Evolutionary conservation across 2,888 invertebrate species (phyloP).

Genomic region (Stomorhina lunata): DNA sequence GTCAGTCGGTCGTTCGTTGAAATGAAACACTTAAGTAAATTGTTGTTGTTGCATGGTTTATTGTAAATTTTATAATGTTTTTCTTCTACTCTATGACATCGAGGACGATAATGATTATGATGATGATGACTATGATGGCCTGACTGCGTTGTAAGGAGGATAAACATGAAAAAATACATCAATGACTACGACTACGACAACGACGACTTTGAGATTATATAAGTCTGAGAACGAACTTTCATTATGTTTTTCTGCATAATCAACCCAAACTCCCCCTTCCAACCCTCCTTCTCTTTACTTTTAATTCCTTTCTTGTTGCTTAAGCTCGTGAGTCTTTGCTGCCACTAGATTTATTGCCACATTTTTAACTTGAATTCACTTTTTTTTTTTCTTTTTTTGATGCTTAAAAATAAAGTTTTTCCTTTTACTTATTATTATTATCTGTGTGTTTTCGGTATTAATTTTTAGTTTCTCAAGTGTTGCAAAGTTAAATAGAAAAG

Average conservation of each 20-base stretch:
- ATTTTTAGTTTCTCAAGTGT: constrained; percentile 13
- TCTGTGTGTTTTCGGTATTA: neutral
- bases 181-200: no score
- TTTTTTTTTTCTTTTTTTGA: constrained; percentile 11
- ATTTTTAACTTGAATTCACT: constrained; percentile 57
- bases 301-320: neutral
- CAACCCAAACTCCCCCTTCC: neutral
- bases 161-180: constrained; percentile 27
- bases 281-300: neutral
- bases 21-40: constrained; percentile 43
- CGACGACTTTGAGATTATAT: constrained; percentile 25
- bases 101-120: neutral
- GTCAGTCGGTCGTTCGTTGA: no score
- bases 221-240: constrained; percentile 18
- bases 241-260: neutral
- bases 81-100: constrained; percentile 26
- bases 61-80: constrained; percentile 27
- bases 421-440: neutral
- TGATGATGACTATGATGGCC: constrained; percentile 14
- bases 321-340: constrained; percentile 16
- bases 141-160: constrained; percentile 24
- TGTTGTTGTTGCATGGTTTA: constrained; percentile 24
- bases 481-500: constrained; percentile 6
- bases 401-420: constrained; percentile 11
- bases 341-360: constrained; percentile 75